Evolutionary conservation across 2,113 vertebrate genomes (phyloP), one percentile per base, ranked within the genome.

Genomic region (Pomatostomus ruficeps): DNA sequence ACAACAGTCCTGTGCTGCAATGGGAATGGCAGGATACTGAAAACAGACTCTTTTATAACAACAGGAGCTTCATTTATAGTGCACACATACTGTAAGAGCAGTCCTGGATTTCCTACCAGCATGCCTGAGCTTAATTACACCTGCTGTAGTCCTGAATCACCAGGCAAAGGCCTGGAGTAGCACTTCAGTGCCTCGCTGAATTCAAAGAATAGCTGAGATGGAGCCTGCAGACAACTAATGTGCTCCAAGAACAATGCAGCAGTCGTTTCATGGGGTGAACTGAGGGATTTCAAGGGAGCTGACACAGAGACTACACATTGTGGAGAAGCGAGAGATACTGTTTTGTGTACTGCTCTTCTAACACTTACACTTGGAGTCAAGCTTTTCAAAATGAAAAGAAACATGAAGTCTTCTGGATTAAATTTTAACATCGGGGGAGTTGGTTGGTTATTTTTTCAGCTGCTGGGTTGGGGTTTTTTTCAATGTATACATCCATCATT

Each of bases 41-140:
- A 94, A 93, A 94, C 86, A 94, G 71, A 13, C 49, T 66, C 52
- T 95, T 94, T 85, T 55, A n/a, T 86, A 96, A 76, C 86, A 89
- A 96, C 82, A 89, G 94, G 74, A 84, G 57, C 49, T 86, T 89
- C 86, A 63, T 86, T 95, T 96, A 54, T 12, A 81, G 76, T 36
- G 73, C 46, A 73, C 14, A 2, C 46, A 63, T 75, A 48, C 38
- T 75, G 49, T 76, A 89, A 45, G 54, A 91, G 72, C 40, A 89
- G 74, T 77, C 91, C 81, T 79, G 65, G 88, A 61, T 92, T 96
- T 94, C 75, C 92, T 91, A 73, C 36, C 93, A 93, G 81, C 65
- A 88, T 91, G 95, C 72, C 81, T 88, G 89, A 93, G 78, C 66
- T 71, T 97, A 96, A 95, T 95, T 97, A 93, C 76, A 80, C 54